phyloP scores from a whole-genome alignment of 1,140 invertebrate species.

The Tetraneura akinire region DNA sequence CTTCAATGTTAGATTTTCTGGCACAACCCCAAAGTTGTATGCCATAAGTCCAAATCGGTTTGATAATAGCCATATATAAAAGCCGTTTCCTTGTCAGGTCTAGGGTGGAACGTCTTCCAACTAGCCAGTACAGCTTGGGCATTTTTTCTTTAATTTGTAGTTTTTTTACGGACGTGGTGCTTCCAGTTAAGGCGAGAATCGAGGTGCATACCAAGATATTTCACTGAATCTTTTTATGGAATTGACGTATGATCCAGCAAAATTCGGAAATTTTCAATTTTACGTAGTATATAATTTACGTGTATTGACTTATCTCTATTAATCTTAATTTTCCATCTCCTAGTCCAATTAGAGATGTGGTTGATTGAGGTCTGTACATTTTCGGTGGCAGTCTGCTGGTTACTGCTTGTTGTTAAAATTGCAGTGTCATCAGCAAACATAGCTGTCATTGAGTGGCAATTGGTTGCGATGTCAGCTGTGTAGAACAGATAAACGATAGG shows the following conservation, averaged over 20 bases:
- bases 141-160: neutral
- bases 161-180: neutral
- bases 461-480: neutral
- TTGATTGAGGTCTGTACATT: neutral
- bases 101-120: too few species aligned
- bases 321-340: neutral
- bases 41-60: too few species aligned
- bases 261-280: too few species aligned
- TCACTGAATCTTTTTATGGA: too few species aligned
- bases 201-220: neutral
- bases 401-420: neutral
- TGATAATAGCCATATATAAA: too few species aligned
- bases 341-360: neutral
- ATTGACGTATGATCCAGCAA: too few species aligned
- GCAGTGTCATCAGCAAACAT: neutral
- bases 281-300: too few species aligned
- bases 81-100: too few species aligned
- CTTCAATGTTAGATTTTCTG: too few species aligned
- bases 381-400: neutral
- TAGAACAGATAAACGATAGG: neutral
- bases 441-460: neutral
- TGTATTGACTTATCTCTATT: too few species aligned
- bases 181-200: neutral
- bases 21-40: too few species aligned
- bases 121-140: neutral